These are phyloP conservation scores for Pseudococcus viburni DNA, from an alignment of 2,888 invertebrate species.

Conservation along the genomic window DNA sequence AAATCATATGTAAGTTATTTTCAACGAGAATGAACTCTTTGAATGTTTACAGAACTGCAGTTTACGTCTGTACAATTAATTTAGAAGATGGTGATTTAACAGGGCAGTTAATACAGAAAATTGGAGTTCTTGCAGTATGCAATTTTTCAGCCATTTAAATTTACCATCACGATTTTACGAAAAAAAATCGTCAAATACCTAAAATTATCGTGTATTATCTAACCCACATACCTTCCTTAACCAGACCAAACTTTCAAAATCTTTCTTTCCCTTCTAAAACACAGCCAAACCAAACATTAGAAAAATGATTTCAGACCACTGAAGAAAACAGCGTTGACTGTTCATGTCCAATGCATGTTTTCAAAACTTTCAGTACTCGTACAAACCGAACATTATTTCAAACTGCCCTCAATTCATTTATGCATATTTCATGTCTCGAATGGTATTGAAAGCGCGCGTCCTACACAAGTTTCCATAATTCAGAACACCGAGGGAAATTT, in stretches of 20 bases:
- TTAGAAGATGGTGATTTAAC: not conserved
- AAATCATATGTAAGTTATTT: not conserved
- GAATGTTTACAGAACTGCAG: not conserved
- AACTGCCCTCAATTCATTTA: not conserved
- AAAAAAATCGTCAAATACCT: too few relatives aligned
- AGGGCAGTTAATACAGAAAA: not conserved
- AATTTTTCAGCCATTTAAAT: not conserved
- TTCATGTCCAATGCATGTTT: not conserved
- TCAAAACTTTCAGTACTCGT: slow-evolving; percentile 9
- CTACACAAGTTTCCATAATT: slow-evolving; percentile 4
- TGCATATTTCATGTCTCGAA: not conserved
- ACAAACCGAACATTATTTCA: not conserved
- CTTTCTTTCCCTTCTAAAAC: not conserved
- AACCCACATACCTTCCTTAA: not conserved
- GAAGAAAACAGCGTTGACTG: not conserved
- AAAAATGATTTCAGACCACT: not conserved
- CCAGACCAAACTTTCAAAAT: not conserved
- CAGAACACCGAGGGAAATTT: slow-evolving; percentile 4
- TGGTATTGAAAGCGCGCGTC: slow-evolving; percentile 8
- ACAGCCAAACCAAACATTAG: not conserved
- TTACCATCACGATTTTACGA: too few relatives aligned
- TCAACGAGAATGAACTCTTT: not conserved
- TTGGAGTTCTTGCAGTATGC: not conserved
- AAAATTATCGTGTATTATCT: too few relatives aligned
- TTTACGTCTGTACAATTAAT: not conserved